A percentile compares a stretch with the other conserved stretches of the same genome.
Evolutionary conservation across 2,797 vertebrate genomes (phyloP).

Genomic region (Pangasius djambal): DNA sequence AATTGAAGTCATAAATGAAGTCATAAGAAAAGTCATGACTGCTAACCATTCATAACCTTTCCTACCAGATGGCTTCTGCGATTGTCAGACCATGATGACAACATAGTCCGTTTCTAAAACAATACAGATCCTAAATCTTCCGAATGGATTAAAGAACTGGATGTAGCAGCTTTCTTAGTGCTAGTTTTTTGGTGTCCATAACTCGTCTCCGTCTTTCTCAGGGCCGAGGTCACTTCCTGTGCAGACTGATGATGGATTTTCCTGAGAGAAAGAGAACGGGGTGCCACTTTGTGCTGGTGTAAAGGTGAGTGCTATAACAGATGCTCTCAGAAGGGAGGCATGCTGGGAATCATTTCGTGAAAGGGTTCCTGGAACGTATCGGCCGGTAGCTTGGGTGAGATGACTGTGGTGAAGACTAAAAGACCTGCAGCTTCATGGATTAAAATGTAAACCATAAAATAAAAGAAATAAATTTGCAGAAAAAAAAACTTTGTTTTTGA

Average conservation of each 20-base stretch:
- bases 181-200: constrained; percentile 42
- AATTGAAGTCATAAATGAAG: constrained; percentile 1
- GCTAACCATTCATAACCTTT: neutral
- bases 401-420: neutral
- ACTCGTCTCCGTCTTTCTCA: constrained; percentile 33
- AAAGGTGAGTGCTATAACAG: constrained; percentile 65
- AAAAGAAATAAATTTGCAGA: neutral
- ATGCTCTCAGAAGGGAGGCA: constrained; percentile 51
- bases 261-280: constrained; percentile 44
- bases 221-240: constrained; percentile 50
- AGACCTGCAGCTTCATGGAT: neutral
- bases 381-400: neutral
- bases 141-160: neutral
- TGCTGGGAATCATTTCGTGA: constrained; percentile 26
- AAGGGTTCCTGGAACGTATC: constrained; percentile 17
- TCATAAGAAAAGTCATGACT: neutral
- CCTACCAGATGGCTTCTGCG: neutral
- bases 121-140: neutral
- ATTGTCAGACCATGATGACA: neutral
- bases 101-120: neutral
- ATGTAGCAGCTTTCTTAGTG: constrained; percentile 49
- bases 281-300: constrained; percentile 50
- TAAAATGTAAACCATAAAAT: neutral
- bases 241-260: constrained; percentile 68
- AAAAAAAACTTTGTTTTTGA: neutral